These are phyloP conservation scores for Bombylius discolor DNA, from an alignment of 2,888 invertebrate genomes.

Conservation along the genomic window DNA sequence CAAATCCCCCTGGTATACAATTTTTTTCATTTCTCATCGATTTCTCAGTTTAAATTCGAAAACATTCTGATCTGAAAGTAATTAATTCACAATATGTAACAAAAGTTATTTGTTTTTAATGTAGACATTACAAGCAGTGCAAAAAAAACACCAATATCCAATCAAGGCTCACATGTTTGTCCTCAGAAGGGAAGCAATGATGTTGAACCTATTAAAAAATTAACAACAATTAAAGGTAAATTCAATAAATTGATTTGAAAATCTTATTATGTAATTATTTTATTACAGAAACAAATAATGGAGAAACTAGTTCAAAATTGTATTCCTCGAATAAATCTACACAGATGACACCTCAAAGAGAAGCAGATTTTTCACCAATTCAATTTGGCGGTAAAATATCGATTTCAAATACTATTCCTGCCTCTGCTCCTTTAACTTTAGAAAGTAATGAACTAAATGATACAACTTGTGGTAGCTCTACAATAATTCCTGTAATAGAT, in stretches of 20 bases:
- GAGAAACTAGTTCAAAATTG: neutral
- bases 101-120: neutral
- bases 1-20: too few relatives aligned
- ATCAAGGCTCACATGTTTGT: too few relatives aligned
- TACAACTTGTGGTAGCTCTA: too few relatives aligned
- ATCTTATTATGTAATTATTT: too few relatives aligned
- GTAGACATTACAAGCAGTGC: neutral
- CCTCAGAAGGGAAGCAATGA: too few relatives aligned
- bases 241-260: too few relatives aligned
- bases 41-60: too few relatives aligned
- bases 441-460: neutral
- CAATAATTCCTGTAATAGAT: conserved; percentile 14
- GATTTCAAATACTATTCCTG: neutral
- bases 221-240: too few relatives aligned
- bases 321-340: neutral
- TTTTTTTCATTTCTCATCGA: too few relatives aligned
- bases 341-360: neutral
- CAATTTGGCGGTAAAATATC: too few relatives aligned
- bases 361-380: neutral
- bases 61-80: too few relatives aligned
- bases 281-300: neutral
- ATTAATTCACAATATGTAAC: neutral
- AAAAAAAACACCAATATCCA: neutral
- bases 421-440: neutral
- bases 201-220: too few relatives aligned